phyloP scores from a whole-genome alignment of 2,113 vertebrate genomes.

The Silurus asotus region DNA sequence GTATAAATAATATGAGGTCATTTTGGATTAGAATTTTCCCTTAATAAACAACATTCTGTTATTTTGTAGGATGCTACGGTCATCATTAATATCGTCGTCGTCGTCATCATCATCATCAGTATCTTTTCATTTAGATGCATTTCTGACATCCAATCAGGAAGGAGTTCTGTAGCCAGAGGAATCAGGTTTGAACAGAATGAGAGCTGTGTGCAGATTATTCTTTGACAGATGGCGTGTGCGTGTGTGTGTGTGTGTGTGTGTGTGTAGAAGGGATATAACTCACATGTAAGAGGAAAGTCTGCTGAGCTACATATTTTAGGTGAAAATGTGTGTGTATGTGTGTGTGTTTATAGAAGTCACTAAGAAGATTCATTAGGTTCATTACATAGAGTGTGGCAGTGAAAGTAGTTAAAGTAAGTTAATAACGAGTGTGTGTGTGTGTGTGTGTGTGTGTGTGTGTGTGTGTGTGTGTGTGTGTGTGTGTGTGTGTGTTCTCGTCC shows the following conservation, averaged over 20 bases:
- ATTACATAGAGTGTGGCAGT: background rate
- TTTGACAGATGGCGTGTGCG: slow-evolving; percentile 44
- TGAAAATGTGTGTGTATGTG: background rate
- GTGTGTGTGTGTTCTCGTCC: slow-evolving; percentile 36
- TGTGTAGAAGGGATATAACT: background rate
- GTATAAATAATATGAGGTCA: background rate
- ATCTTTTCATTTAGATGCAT: background rate
- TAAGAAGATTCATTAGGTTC: slow-evolving; percentile 24
- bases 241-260: background rate
- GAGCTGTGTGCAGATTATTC: slow-evolving; percentile 27
- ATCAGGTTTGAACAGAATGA: slow-evolving; percentile 29
- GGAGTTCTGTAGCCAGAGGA: slow-evolving; percentile 7
- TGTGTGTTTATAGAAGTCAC: background rate
- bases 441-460: slow-evolving; percentile 16
- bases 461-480: slow-evolving; percentile 30
- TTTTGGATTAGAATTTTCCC: background rate
- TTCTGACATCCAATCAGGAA: background rate
- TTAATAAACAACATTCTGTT: background rate
- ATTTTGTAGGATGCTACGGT: background rate
- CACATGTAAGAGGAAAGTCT: slow-evolving; percentile 24
- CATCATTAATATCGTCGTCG: too few relatives aligned
- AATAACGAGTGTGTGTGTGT: background rate
- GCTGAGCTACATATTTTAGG: background rate
- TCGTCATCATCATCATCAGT: background rate
- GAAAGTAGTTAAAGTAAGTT: slow-evolving; percentile 19